Evolutionary conservation across 1,140 invertebrate genomes (phyloP), one percentile per base, ranked within the genome.

Genomic region (Drosophila santomea): DNA sequence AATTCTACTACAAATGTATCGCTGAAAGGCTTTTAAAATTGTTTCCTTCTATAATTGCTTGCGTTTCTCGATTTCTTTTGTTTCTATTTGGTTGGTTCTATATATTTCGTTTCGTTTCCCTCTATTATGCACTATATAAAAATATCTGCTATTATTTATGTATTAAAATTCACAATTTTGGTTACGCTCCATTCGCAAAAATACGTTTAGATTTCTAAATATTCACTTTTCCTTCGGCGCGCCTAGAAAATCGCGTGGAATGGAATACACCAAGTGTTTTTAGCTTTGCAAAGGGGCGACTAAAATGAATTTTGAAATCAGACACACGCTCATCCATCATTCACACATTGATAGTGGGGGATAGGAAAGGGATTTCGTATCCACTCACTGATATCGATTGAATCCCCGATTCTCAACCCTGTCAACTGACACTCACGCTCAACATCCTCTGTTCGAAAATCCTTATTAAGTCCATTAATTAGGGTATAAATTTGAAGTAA

Each of bases 121-220:
- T 77, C 73, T 74, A 78, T 77, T 78, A 71, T 69, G 68, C 80
- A 64, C 84, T 88, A 88, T 86, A 86, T 88, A 88, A 88, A 88
- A 88, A 88, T 88, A 83, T 85, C 69, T 45, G 45, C 52, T 74
- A 25, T 71, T 74, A 84, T 82, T 59, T 75, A 75, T 81, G 62
- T 80, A 80, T 88, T 88, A 89, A 88, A 88, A 88, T 83, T 88
- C 83, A 88, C 83, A 88, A 81, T 81, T 81, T 79, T 68, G 45
- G 61, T 86, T 63, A 68, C 81, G 62, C 64, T 50, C 54, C 64
- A 71, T 69, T 75, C 63, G 59, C 64, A 83, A 84, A 83, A 74
- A 84, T 69, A 74, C 28, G 45, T 58, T 62, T 60, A 45, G 48
- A 68, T 67, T 41, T 36, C 25, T 66, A 55, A 43, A 66, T 74